Conservation (phyloP, 2,888 invertebrate genomes). For the Eulithis prunata region DNA sequence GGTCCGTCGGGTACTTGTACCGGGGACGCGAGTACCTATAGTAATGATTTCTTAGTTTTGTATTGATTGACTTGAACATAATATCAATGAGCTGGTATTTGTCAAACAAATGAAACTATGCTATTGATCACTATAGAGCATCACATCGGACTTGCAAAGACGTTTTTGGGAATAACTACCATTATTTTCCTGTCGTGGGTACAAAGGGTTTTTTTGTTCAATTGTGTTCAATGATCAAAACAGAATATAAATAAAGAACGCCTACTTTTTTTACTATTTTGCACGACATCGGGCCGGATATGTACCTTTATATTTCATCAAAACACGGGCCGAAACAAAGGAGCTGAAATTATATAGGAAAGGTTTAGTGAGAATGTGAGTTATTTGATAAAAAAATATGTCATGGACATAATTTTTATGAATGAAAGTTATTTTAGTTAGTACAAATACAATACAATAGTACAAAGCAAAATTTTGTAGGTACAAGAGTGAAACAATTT, state of each 20-base stretch:
- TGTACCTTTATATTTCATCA: constrained; percentile 24
- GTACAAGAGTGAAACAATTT: no score
- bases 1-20: no score
- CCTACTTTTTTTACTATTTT: constrained; percentile 54
- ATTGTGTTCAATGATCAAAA: constrained; percentile 71
- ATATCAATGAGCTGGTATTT: no score
- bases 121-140: constrained; percentile 31
- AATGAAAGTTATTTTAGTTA: no score
- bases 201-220: constrained; percentile 55
- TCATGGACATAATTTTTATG: constrained; percentile 3
- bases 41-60: neutral
- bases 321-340: constrained; percentile 29
- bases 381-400: constrained; percentile 4
- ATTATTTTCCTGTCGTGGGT: constrained; percentile 57
- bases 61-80: neutral
- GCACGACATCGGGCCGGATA: constrained; percentile 45
- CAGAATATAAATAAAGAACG: constrained; percentile 75
- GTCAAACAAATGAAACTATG: neutral
- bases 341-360: constrained; percentile 18
- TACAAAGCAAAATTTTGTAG: no score
- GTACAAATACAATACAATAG: no score
- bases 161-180: constrained; percentile 46
- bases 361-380: constrained; percentile 9
- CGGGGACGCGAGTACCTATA: no score
- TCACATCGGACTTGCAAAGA: constrained; percentile 42